These are phyloP conservation scores for Bimastos eiseni DNA, from an alignment of 2,888 invertebrate species.

Conservation along the genomic window DNA sequence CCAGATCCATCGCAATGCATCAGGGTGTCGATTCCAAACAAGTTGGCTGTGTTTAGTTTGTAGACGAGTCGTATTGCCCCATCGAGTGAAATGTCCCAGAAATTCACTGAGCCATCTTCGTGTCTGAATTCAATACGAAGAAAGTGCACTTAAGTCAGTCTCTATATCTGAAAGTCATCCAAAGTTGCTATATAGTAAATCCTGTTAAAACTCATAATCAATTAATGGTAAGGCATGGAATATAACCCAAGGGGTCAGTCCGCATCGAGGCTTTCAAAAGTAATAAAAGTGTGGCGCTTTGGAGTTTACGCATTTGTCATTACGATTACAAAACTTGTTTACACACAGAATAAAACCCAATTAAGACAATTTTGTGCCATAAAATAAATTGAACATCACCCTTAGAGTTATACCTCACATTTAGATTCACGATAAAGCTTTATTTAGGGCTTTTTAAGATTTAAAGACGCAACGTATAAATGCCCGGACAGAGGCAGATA, in stretches of 20 bases:
- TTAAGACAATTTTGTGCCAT: neutral
- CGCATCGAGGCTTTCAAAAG: neutral
- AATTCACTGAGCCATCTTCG: conserved; percentile 92
- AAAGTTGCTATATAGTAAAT: neutral
- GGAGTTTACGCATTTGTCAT: neutral
- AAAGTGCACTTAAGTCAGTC: neutral
- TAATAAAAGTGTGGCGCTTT: neutral
- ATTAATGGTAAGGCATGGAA: neutral
- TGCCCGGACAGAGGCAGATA: neutral
- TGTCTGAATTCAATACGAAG: conserved; percentile 68
- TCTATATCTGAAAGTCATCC: neutral
- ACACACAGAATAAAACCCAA: neutral
- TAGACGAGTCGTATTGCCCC: conserved; percentile 82
- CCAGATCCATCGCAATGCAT: neutral
- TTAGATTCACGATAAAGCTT: neutral
- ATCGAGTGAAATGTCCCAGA: conserved; percentile 82
- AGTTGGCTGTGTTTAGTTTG: conserved; percentile 67
- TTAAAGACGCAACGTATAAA: neutral
- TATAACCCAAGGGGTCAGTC: no score
- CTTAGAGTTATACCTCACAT: neutral
- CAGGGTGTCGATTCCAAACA: conserved; percentile 49
- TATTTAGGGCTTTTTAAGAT: neutral
- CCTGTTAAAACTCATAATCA: neutral
- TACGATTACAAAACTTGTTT: neutral
- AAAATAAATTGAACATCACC: neutral